Evolutionary conservation across 1,140 invertebrate species (phyloP).

Genomic region (Telenomus remus): DNA sequence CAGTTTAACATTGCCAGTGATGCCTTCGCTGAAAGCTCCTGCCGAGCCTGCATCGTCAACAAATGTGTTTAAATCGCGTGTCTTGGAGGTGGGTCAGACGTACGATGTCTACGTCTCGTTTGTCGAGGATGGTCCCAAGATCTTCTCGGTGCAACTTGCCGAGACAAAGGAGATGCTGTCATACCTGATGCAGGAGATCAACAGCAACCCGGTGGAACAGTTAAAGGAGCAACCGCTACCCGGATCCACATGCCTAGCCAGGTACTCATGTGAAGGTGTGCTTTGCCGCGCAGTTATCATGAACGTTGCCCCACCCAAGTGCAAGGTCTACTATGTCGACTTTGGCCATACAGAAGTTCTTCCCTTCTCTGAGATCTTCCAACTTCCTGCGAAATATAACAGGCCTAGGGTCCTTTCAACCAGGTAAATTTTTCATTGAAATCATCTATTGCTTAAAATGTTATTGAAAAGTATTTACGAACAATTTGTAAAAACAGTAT

Average conservation of each 20-base stretch:
- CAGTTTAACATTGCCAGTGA: too few species aligned
- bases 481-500: too few species aligned
- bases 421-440: slow-evolving; percentile 25
- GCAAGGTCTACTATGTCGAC: slow-evolving; percentile 85
- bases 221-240: slow-evolving; percentile 80
- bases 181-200: slow-evolving; percentile 81
- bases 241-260: slow-evolving; percentile 81
- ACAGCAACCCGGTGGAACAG: slow-evolving; percentile 74
- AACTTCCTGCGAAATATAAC: slow-evolving; percentile 82
- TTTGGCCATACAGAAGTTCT: slow-evolving; percentile 85
- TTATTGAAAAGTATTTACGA: too few species aligned
- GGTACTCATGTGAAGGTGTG: slow-evolving; percentile 78
- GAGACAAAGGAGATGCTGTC: slow-evolving; percentile 77
- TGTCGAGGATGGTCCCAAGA: slow-evolving; percentile 84
- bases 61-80: slow-evolving; percentile 77
- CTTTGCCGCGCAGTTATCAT: slow-evolving; percentile 84
- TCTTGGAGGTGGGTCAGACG: slow-evolving; percentile 77
- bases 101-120: slow-evolving; percentile 83
- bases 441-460: too few species aligned
- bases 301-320: slow-evolving; percentile 76
- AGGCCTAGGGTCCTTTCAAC: slow-evolving; percentile 75
- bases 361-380: slow-evolving; percentile 81
- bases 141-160: slow-evolving; percentile 83
- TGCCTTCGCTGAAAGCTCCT: too few species aligned
- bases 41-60: too few species aligned